phyloP scores from a whole-genome alignment of 2,888 invertebrate species.

The Ennomos erosarius region DNA sequence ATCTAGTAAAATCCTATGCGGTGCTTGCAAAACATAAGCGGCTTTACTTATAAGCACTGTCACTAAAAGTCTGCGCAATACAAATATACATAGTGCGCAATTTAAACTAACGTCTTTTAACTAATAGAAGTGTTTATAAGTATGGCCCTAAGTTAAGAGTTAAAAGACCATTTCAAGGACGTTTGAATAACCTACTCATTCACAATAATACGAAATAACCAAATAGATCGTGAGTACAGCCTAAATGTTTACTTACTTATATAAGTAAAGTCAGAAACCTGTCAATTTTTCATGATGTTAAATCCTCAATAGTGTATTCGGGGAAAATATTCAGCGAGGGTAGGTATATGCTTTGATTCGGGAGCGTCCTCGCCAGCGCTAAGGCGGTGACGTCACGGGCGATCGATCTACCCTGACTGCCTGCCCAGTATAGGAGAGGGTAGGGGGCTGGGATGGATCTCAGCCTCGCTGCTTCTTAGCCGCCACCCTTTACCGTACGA shows the following conservation, averaged over 20 bases:
- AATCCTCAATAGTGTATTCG: constrained; percentile 31
- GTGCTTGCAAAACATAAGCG: no score
- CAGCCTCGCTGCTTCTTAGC: constrained; percentile 31
- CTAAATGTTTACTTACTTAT: constrained; percentile 7
- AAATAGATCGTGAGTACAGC: constrained; percentile 3
- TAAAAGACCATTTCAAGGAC: constrained; percentile 21
- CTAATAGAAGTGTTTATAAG: no score
- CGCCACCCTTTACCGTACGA: constrained; percentile 47
- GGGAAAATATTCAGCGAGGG: constrained; percentile 30
- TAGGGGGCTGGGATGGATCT: constrained; percentile 32
- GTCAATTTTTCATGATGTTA: constrained; percentile 31
- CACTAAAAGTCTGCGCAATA: no score
- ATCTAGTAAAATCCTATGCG: no score
- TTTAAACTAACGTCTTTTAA: no score
- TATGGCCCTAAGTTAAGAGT: no score
- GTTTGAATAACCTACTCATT: constrained; percentile 22
- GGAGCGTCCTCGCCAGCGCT: constrained; percentile 43
- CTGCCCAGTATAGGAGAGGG: constrained; percentile 34
- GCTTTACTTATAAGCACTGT: no score
- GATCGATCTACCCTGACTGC: constrained; percentile 63
- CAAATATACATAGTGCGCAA: no score
- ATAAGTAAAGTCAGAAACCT: constrained; percentile 8
- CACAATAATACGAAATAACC: constrained; percentile 5
- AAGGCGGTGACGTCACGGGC: constrained; percentile 78
- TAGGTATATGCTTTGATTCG: constrained; percentile 37